Evolutionary conservation across 2,888 invertebrate genomes (phyloP), one percentile per base, ranked within the genome.

Genomic region (Pherbina coryleti): DNA sequence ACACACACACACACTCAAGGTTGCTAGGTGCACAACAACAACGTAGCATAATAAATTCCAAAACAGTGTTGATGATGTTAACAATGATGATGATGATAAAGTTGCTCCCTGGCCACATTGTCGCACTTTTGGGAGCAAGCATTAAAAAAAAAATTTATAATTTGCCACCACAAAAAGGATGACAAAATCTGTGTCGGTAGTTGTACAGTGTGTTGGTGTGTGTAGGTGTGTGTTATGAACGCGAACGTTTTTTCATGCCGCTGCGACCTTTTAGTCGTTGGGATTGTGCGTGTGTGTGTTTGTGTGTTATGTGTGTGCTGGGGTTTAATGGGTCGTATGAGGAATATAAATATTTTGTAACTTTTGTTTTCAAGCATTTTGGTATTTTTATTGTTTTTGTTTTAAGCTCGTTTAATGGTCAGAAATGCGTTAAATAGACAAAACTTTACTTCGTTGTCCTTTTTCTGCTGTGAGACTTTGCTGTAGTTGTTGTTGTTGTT

Each of bases 281-380:
- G 19, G 44, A n/a, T 44, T 19, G 34, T 55, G 7, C 25, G 28
- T 73, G 51, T 53, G 73, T 51, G 72, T 60, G 25, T 73, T 34
- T 53, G 73, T 51, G 72, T 60, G 37, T 69, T 49, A 49, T 44
- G 31, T 31, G 49, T 14, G 49, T 74, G 49, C 44, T 22, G 67
- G 31, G 77, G 81, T 70, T 85, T 84, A 85, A 85, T 86, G 85
- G 85, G 77, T 81, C 86, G 81, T 83, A 84, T 85, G 84, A 84
- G 86, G 84, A 82, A 81, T 81, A 85, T 81, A 79, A 78, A 79
- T 80, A 79, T 79, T 80, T 57, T 49, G 74, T 69, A 34, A 60
- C 62, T 75, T 72, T 55, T 57, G 70, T 25, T 70, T 53, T 51
- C 51, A 19, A 37, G 57, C 25, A 72, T 72, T 44, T 62, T 73